phyloP scores from a whole-genome alignment of 2,888 invertebrate genomes.

The Ramazzottius varieornatus region DNA sequence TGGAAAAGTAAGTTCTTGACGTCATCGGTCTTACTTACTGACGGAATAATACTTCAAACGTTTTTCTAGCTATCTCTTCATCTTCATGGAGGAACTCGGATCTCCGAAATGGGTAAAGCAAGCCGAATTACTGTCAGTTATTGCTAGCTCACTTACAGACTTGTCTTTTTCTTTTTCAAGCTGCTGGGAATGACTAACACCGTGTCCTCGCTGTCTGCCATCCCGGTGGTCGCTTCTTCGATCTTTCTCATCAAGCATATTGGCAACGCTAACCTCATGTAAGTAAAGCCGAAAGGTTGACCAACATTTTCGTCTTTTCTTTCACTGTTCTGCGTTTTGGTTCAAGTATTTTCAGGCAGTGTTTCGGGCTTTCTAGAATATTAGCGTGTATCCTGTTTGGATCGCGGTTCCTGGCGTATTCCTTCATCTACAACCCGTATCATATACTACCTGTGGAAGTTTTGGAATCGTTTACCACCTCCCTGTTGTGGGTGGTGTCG shows the following conservation, averaged over 20 bases:
- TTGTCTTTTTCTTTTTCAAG: too few relatives aligned
- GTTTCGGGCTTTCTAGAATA: too few relatives aligned
- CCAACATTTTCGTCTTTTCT: too few relatives aligned
- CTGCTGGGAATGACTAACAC: constrained; percentile 1
- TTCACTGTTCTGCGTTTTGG: too few relatives aligned
- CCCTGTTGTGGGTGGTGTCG: background rate
- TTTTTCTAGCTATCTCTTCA: background rate
- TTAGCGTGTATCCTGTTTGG: background rate
- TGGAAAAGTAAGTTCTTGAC: background rate
- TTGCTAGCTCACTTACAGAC: too few relatives aligned
- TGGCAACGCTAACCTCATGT: background rate
- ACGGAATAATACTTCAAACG: too few relatives aligned
- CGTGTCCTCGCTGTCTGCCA: background rate
- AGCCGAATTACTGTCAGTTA: too few relatives aligned
- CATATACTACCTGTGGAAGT: background rate
- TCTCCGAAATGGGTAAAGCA: background rate
- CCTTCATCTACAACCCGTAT: background rate
- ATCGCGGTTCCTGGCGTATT: background rate
- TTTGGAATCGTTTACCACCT: constrained; percentile 1
- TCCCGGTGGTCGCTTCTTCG: background rate
- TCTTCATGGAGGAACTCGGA: background rate
- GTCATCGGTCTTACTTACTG: too few relatives aligned
- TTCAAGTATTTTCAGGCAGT: too few relatives aligned
- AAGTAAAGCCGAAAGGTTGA: too few relatives aligned
- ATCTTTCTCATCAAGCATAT: background rate